Evolutionary conservation across 2,888 invertebrate genomes (phyloP).

Genomic region (Philopedon plagiatum): DNA sequence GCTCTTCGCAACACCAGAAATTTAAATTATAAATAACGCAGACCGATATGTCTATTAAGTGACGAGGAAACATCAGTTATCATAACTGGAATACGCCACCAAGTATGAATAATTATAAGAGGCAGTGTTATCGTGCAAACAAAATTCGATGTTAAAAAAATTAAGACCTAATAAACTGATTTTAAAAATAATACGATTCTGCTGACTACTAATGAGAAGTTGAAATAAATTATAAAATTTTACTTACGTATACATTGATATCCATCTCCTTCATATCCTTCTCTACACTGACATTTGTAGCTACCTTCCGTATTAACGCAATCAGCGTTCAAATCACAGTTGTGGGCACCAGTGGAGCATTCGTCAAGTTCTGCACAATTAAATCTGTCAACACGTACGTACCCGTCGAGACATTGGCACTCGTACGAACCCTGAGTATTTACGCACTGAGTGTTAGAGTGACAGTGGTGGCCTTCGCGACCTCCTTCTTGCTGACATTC

Average conservation of each 20-base stretch:
- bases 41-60: too few species aligned
- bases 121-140: too few species aligned
- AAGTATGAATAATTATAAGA: too few species aligned
- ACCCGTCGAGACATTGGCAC: conserved; percentile 88
- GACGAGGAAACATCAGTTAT: too few species aligned
- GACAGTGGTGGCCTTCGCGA: conserved; percentile 87
- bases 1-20: too few species aligned
- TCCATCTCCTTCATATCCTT: conserved; percentile 85
- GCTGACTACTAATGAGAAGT: too few species aligned
- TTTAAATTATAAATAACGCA: too few species aligned
- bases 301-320: conserved; percentile 88
- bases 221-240: not conserved
- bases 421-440: conserved; percentile 87
- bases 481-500: conserved; percentile 87
- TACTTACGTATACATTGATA: conserved; percentile 84
- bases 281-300: conserved; percentile 81
- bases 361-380: conserved; percentile 88
- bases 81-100: too few species aligned
- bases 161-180: too few species aligned
- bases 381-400: conserved; percentile 82
- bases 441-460: conserved; percentile 86
- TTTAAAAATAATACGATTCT: too few species aligned
- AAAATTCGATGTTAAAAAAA: too few species aligned
- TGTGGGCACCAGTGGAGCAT: conserved; percentile 80
- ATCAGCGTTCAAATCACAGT: conserved; percentile 82